Evolutionary conservation across 2,888 invertebrate genomes (phyloP).

Genomic region (Limenitis arthemis): DNA sequence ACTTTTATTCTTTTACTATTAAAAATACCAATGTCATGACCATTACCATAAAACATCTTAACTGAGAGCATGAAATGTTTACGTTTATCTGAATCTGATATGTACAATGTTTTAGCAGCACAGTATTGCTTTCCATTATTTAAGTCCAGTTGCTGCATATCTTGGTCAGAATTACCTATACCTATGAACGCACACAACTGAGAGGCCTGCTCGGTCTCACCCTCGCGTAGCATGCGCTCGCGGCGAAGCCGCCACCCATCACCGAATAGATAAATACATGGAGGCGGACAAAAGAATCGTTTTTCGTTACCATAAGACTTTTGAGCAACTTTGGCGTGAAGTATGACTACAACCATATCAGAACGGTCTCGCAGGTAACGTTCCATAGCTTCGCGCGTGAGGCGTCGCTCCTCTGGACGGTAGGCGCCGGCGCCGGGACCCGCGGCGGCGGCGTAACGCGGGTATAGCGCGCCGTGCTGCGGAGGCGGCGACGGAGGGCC

Average conservation of each 20-base stretch:
- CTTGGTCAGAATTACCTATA: slow-evolving; percentile 98
- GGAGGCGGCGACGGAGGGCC: slow-evolving; percentile 82
- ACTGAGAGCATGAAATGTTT: slow-evolving; percentile 99
- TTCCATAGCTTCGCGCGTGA: slow-evolving; percentile 95
- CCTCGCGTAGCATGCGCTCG: slow-evolving; percentile 92
- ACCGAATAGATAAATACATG: slow-evolving; percentile 98
- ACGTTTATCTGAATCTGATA: slow-evolving; percentile 98
- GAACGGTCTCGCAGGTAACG: slow-evolving; percentile 94
- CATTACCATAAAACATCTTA: slow-evolving; percentile 99
- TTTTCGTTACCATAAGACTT: slow-evolving; percentile 99
- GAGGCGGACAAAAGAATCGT: slow-evolving; percentile 99
- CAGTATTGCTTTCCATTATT: slow-evolving; percentile 99
- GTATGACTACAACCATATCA: slow-evolving; percentile 96
- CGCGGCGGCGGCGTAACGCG: slow-evolving; percentile 74
- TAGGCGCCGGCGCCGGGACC: slow-evolving; percentile 74
- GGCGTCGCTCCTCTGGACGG: slow-evolving; percentile 84
- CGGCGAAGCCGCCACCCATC: slow-evolving; percentile 97
- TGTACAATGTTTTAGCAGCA: slow-evolving; percentile 98
- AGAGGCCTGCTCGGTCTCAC: slow-evolving; percentile 90
- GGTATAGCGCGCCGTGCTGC: slow-evolving; percentile 71
- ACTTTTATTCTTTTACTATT: slow-evolving; percentile 99
- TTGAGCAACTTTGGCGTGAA: slow-evolving; percentile 99
- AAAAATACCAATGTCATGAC: slow-evolving; percentile 98
- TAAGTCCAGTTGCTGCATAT: slow-evolving; percentile 98
- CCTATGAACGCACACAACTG: slow-evolving; percentile 99